Percentiles rank a stretch among this genome's conserved stretches.
phyloP scores from a whole-genome alignment of 2,113 vertebrate species.

The Amazona guildingii region DNA sequence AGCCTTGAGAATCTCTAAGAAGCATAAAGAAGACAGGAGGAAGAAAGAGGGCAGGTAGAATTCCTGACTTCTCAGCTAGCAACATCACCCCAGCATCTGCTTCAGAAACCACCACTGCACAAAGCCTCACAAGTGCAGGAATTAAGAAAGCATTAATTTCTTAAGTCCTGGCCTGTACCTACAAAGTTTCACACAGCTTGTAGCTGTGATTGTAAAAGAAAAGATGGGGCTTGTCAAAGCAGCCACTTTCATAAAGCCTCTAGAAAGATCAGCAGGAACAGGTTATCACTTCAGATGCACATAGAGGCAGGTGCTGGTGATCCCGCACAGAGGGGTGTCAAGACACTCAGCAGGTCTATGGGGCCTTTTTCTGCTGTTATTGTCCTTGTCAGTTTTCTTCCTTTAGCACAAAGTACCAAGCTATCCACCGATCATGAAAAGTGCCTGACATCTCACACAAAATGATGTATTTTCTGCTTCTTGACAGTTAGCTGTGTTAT shows the following conservation, averaged over 20 bases:
- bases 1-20: neutral
- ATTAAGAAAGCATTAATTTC: neutral
- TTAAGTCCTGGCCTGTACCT: neutral
- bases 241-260: neutral
- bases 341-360: neutral
- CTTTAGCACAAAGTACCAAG: neutral
- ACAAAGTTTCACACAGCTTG: rapidly evolving
- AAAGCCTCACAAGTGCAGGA: rapidly evolving
- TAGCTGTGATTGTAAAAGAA: neutral
- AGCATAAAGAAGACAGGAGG: neutral
- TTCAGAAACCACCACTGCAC: neutral
- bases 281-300: neutral
- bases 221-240: neutral
- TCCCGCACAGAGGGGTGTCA: neutral
- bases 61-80: neutral
- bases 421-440: neutral
- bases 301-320: neutral
- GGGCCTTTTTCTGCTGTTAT: neutral
- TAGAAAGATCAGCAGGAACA: neutral
- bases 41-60: neutral
- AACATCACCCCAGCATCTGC: neutral
- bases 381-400: neutral
- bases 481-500: neutral
- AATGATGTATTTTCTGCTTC: neutral
- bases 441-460: neutral